Conservation (phyloP, 2,113 vertebrate species). For the Callipepla californica region DNA sequence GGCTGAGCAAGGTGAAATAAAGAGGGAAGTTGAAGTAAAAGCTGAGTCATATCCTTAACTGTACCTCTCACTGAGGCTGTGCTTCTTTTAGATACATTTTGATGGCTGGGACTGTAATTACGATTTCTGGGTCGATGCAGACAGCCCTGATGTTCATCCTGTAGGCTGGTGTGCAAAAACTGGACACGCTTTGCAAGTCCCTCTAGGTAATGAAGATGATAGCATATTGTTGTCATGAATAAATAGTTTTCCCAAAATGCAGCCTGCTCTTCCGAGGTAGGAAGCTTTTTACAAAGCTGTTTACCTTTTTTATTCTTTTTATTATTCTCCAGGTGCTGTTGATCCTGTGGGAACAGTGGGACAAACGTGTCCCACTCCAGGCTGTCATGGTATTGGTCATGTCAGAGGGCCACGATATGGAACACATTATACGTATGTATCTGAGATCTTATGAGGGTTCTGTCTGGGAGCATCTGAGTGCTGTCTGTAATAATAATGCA, state of each 20-base stretch:
- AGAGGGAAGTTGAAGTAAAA: neutral
- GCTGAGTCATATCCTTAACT: conserved; percentile 27
- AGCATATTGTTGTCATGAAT: accelerated
- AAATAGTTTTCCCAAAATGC: neutral
- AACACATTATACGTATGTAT: conserved; percentile 88
- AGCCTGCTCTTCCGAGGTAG: neutral
- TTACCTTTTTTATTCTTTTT: neutral
- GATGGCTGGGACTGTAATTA: conserved; percentile 89
- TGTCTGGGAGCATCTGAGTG: neutral
- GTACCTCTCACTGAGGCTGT: neutral
- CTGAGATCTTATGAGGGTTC: neutral
- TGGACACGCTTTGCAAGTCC: conserved; percentile 86
- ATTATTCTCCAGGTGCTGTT: conserved; percentile 38
- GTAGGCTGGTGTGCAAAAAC: conserved; percentile 93
- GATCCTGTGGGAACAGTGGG: conserved; percentile 77
- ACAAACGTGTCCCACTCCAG: conserved; percentile 88
- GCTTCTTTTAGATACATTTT: conserved; percentile 86
- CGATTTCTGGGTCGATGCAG: conserved; percentile 90
- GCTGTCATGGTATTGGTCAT: conserved; percentile 89
- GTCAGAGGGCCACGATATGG: conserved; percentile 88
- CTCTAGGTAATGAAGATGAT: conserved; percentile 76
- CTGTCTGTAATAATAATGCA: neutral
- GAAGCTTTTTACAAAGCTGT: neutral
- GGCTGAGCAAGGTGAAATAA: conserved; percentile 20
- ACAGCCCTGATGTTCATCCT: conserved; percentile 89